Evolutionary conservation across 2,797 vertebrate species (phyloP), one percentile per base, ranked within the genome.

Genomic region (Poeciliopsis paucimaculata): DNA sequence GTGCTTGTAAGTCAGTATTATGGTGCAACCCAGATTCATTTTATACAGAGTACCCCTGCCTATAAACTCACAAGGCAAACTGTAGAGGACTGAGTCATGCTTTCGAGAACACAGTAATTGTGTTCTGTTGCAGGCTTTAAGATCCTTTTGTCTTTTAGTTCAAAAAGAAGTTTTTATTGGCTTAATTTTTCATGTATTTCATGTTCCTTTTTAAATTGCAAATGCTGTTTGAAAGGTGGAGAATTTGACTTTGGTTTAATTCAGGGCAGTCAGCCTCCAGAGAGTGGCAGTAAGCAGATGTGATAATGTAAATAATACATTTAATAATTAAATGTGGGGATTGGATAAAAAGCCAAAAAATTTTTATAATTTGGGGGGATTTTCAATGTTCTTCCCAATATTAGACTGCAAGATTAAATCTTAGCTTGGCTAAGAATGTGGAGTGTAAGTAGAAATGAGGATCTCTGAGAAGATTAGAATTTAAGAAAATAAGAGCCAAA

Each of bases 11-110:
- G 71, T 84, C 77, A 82, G 84, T 82, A 77, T 78, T 77, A 76
- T 18, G 43, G 72, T 78, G 43, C 79, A 80, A 72, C 66, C 81
- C 72, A 75, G 82, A 73, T 82, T 70, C 34, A 26, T 84, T 89
- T 84, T 84, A 89, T 82, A 84, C 7, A 23, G 20, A 77, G 76
- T 64, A 84, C 77, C 62, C 57, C 57, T n/a, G 8, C 41, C 41
- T 31, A 16, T 13, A 87, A 76, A 76, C 77, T 68, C 57, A 72
- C 43, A 23, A 68, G 6, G 66, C 5, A 64, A 76, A 62, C 80
- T 72, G 72, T 78, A 82, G 71, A 41, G 49, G 76, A 88, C 90
- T 91, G 92, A 93, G 86, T 94, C 91, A 94, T 88, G 85, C 78
- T 82, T 77, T 82, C 81, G 82, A 84, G 82, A 84, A 82, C 46